Percentiles rank a stretch among this genome's conserved stretches.
Evolutionary conservation across 1,140 invertebrate genomes (phyloP).

Genomic region (Drosophila insularis): DNA sequence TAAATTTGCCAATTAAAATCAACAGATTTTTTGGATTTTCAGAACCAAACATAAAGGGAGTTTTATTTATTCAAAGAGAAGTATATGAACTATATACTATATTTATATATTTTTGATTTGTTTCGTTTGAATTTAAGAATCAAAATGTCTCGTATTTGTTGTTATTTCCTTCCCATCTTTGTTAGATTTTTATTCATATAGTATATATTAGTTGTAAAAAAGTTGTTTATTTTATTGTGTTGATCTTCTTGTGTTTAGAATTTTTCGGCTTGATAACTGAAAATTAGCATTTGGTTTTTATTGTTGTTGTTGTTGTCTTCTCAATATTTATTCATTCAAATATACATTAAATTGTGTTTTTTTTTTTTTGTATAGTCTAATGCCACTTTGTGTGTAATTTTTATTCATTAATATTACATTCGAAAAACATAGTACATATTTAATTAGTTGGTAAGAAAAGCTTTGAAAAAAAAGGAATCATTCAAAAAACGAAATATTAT

Average conservation of each 20-base stretch:
- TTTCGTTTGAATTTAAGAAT: no score
- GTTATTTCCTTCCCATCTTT: not conserved
- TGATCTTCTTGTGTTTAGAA: slow-evolving; percentile 10
- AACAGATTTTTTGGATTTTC: no score
- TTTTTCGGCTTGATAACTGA: slow-evolving; percentile 28
- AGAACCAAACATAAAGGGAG: no score
- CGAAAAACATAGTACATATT: slow-evolving; percentile 5
- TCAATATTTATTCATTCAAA: slow-evolving; percentile 40
- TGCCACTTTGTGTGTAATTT: slow-evolving; percentile 50
- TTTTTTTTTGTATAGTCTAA: slow-evolving; percentile 40
- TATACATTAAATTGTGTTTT: slow-evolving; percentile 22
- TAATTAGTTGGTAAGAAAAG: not conserved
- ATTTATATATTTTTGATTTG: no score
- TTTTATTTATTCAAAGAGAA: no score
- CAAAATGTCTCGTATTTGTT: no score
- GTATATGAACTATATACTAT: no score
- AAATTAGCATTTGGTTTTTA: slow-evolving; percentile 10
- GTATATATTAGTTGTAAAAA: not conserved
- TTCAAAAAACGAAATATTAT: not conserved
- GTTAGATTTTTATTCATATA: not conserved
- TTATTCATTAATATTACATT: slow-evolving; percentile 15
- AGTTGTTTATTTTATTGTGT: slow-evolving; percentile 15
- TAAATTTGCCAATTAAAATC: not conserved
- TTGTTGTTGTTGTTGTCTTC: slow-evolving; percentile 26
- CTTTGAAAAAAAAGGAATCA: not conserved